phyloP scores from a whole-genome alignment of 2,888 invertebrate species.

The Lasioglossum pauxillum region DNA sequence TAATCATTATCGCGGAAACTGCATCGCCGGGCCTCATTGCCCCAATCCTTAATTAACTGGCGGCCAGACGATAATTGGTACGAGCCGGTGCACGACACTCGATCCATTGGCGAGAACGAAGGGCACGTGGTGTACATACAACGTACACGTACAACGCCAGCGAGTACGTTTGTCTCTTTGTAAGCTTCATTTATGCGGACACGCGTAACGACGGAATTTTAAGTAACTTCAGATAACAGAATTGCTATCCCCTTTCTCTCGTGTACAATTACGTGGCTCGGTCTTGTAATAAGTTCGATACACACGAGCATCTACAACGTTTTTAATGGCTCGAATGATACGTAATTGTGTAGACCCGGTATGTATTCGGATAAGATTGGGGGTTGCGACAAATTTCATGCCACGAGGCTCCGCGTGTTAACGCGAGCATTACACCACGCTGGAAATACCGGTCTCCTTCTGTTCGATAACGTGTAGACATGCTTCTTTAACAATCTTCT shows the following conservation, averaged over 20 bases:
- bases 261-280: neutral
- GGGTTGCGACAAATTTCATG: constrained; percentile 1
- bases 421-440: neutral
- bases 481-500: no score
- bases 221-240: constrained; percentile 38
- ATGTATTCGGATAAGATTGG: neutral
- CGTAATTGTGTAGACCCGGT: neutral
- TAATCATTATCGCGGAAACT: constrained; percentile 81
- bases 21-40: constrained; percentile 80
- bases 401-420: neutral
- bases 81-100: constrained; percentile 71
- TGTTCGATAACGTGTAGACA: neutral
- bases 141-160: neutral
- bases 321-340: neutral
- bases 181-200: neutral
- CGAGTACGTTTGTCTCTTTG: neutral
- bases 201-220: constrained; percentile 39
- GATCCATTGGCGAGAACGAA: constrained; percentile 72
- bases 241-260: constrained; percentile 4
- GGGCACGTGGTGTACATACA: constrained; percentile 54
- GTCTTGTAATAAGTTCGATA: constrained; percentile 1
- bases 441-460: neutral
- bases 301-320: neutral
- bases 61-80: constrained; percentile 79
- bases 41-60: constrained; percentile 81